phyloP scores from a whole-genome alignment of 2,888 invertebrate genomes.

The Brenthis daphne region DNA sequence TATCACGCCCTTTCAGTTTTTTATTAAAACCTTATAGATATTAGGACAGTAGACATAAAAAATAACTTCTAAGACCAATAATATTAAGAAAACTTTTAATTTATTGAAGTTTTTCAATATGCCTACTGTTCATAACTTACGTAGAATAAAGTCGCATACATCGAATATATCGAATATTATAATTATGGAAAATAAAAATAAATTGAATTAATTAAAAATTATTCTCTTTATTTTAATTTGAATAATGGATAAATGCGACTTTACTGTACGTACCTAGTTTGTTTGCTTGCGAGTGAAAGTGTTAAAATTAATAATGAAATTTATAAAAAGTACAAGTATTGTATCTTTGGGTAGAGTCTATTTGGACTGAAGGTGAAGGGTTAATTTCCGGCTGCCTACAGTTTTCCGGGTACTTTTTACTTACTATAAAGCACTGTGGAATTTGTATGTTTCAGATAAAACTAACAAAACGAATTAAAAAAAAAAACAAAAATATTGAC shows the following conservation, averaged over 20 bases:
- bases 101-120: neutral
- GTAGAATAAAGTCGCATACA: slow-evolving; percentile 1
- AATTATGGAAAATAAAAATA: neutral
- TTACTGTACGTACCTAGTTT: neutral
- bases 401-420: slow-evolving; percentile 22
- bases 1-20: neutral
- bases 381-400: slow-evolving; percentile 3
- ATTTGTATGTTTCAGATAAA: slow-evolving; percentile 7
- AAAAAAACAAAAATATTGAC: neutral
- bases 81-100: neutral
- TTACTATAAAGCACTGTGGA: slow-evolving; percentile 21
- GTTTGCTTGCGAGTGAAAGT: neutral
- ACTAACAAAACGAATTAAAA: neutral
- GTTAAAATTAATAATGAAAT: slow-evolving; percentile 10
- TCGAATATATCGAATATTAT: neutral
- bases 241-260: neutral
- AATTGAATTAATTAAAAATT: neutral
- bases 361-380: slow-evolving; percentile 21
- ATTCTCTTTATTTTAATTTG: neutral
- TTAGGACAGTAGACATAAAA: slow-evolving; percentile 2
- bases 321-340: slow-evolving; percentile 19
- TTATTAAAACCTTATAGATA: slow-evolving; percentile 1
- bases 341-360: slow-evolving; percentile 28
- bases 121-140: neutral
- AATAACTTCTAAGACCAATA: neutral